Conservation (phyloP, 2,113 vertebrate genomes). For the Symphodus melops region DNA sequence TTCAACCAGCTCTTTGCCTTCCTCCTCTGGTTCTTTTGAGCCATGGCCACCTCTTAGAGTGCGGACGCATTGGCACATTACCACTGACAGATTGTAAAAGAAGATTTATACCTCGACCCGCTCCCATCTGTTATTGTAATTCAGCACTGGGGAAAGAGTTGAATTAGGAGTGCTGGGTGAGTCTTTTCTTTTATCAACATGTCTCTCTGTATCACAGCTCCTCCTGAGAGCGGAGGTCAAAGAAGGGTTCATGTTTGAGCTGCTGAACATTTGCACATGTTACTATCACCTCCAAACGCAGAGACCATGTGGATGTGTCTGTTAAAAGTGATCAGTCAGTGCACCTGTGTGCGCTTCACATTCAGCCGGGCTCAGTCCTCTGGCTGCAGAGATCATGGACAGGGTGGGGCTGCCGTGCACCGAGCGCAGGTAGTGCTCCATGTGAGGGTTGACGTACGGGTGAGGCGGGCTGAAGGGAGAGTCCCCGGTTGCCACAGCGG, state of each 20-base stretch:
- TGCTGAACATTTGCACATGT: too few species aligned
- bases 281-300: too few species aligned
- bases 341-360: conserved; percentile 84
- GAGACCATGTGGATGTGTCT: too few species aligned
- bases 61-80: conserved; percentile 73
- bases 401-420: conserved; percentile 92
- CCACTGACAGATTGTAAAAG: conserved; percentile 76
- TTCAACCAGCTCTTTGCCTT: conserved; percentile 31
- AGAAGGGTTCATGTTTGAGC: background rate
- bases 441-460: conserved; percentile 89
- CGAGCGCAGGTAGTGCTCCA: conserved; percentile 97
- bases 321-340: too few species aligned
- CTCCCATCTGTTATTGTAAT: conserved; percentile 73
- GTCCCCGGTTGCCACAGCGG: conserved; percentile 84
- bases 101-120: conserved; percentile 75
- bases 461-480: conserved; percentile 89
- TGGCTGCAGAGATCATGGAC: conserved; percentile 91
- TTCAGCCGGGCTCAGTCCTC: conserved; percentile 91
- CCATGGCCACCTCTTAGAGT: conserved; percentile 60
- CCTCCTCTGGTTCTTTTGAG: background rate
- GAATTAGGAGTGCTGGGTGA: conserved; percentile 5
- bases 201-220: background rate
- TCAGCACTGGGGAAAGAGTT: conserved; percentile 58
- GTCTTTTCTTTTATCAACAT: conserved; percentile 48
- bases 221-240: background rate